phyloP scores from a whole-genome alignment of 2,888 invertebrate species.

The Trachelus troglodyta region DNA sequence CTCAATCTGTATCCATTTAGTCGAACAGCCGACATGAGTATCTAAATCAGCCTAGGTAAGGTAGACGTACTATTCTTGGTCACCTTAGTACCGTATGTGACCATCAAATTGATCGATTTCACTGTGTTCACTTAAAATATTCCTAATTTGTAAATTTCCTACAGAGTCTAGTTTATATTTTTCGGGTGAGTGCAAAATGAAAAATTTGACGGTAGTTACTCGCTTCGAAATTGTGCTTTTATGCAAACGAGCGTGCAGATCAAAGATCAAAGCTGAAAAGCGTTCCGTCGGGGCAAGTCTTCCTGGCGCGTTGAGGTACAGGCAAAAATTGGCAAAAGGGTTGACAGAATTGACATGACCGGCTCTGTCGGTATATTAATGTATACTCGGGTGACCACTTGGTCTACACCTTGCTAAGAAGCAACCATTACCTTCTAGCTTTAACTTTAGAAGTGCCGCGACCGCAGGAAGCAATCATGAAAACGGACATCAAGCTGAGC shows the following conservation, averaged over 20 bases:
- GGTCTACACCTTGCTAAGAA: not conserved
- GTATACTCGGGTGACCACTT: not conserved
- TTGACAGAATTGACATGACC: not conserved
- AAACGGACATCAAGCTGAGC: not conserved
- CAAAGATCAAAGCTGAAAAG: conserved; percentile 5
- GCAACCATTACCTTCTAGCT: too few species aligned
- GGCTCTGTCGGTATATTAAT: not conserved
- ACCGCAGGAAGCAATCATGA: too few species aligned
- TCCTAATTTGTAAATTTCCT: not conserved
- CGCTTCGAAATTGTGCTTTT: conserved; percentile 29
- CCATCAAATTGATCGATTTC: not conserved
- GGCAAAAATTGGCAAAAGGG: not conserved
- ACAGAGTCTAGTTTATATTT: not conserved
- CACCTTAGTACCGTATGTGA: too few species aligned
- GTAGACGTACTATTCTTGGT: too few species aligned
- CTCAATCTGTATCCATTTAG: conserved; percentile 42
- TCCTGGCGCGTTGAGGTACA: not conserved
- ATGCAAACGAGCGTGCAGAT: conserved; percentile 25
- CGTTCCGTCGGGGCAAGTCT: not conserved
- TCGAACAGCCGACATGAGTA: conserved; percentile 7
- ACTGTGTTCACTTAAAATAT: conserved; percentile 5
- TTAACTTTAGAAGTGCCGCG: too few species aligned
- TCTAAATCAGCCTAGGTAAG: not conserved
- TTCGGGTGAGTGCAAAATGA: not conserved
- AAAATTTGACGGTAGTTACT: conserved; percentile 26